Evolutionary conservation across 2,113 vertebrate genomes (phyloP).

Genomic region (Delphinapterus leucas): DNA sequence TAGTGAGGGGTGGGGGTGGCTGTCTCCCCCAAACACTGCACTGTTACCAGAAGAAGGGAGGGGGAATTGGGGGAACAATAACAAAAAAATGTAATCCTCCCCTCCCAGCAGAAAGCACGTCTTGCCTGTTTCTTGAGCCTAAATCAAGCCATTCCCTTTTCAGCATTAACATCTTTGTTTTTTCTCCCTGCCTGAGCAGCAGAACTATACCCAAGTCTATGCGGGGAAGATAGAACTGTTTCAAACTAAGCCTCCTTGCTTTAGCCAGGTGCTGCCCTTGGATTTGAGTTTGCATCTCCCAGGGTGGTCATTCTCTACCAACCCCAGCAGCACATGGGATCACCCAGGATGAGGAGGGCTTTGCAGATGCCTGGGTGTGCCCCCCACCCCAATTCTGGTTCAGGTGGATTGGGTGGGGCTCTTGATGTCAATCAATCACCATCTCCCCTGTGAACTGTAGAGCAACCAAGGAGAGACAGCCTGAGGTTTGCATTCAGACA

Average conservation of each 20-base stretch:
- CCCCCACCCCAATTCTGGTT: not conserved
- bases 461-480: not conserved
- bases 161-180: not conserved
- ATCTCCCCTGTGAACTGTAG: not conserved
- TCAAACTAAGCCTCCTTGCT: not conserved
- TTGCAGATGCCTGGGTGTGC: not conserved
- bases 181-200: not conserved
- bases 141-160: not conserved
- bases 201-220: not conserved
- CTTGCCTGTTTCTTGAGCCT: not conserved
- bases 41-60: not conserved
- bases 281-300: not conserved
- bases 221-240: not conserved
- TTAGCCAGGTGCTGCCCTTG: not conserved
- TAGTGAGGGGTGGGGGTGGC: not conserved
- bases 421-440: not conserved
- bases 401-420: not conserved
- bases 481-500: not conserved
- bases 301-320: not conserved
- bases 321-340: fast-evolving
- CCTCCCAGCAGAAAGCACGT: not conserved
- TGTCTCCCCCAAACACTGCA: not conserved
- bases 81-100: not conserved
- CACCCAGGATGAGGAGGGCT: not conserved
- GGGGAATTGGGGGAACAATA: not conserved